Percentiles rank a stretch among this genome's conserved stretches.
These are phyloP conservation scores for Aphodius sticticus DNA, from an alignment of 2,888 invertebrate genomes.

Conservation along the genomic window DNA sequence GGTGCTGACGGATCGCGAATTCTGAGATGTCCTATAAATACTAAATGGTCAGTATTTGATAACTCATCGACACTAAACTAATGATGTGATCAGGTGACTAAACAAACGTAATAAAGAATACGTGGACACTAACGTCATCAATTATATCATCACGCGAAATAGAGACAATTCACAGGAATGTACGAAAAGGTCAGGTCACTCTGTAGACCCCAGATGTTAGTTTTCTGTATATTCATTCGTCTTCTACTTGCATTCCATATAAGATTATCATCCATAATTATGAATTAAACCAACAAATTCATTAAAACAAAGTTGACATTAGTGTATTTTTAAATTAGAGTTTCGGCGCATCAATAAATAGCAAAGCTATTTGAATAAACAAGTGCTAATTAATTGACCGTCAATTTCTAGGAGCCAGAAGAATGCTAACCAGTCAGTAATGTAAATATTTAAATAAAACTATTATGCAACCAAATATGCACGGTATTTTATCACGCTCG, in stretches of 20 bases:
- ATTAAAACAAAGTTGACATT: too few relatives aligned
- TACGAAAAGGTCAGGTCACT: neutral
- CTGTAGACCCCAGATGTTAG: neutral
- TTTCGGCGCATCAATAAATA: too few relatives aligned
- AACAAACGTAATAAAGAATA: neutral
- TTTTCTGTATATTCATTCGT: too few relatives aligned
- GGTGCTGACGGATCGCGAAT: neutral
- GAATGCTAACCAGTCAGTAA: neutral
- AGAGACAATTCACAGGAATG: neutral
- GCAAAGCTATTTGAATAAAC: neutral
- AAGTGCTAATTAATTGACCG: neutral
- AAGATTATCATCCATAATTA: neutral
- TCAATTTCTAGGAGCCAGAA: neutral
- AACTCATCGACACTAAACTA: neutral
- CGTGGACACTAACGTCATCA: neutral
- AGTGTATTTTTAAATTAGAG: too few relatives aligned
- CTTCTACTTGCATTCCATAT: too few relatives aligned
- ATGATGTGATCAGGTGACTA: neutral
- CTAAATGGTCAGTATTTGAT: neutral
- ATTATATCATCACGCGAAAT: neutral
- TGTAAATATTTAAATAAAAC: neutral
- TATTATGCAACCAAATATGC: slow-evolving; percentile 4
- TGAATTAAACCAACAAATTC: neutral
- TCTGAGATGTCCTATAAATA: neutral
- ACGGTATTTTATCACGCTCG: neutral